These are phyloP conservation scores for Chlorops oryzae DNA, from an alignment of 1,140 invertebrate genomes.

Conservation along the genomic window DNA sequence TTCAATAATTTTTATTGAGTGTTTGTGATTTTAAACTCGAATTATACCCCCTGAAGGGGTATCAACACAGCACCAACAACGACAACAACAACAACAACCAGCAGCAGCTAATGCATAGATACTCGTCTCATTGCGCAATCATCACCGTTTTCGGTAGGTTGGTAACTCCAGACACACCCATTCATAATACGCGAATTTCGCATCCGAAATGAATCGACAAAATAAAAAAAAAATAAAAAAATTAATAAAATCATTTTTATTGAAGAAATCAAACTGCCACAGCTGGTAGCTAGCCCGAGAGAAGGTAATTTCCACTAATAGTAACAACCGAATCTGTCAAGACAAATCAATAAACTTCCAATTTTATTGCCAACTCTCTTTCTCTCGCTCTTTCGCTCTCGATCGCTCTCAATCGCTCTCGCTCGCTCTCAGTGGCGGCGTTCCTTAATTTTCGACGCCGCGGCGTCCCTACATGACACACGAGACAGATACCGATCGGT, in stretches of 20 bases:
- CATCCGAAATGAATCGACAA: neutral
- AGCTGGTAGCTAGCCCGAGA: neutral
- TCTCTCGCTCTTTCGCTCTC: no score
- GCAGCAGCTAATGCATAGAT: conserved; percentile 4
- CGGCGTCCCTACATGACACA: neutral
- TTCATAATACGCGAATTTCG: conserved; percentile 30
- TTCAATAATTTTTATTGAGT: conserved; percentile 23
- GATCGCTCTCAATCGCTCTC: neutral
- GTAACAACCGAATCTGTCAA: conserved; percentile 41
- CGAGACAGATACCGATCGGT: conserved; percentile 35
- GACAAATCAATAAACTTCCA: conserved; percentile 47
- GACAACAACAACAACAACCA: conserved; percentile 10
- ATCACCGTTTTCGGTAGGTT: conserved; percentile 30
- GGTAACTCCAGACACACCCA: conserved; percentile 25
- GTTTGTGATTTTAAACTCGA: neutral
- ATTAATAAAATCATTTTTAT: conserved; percentile 24
- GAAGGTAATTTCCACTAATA: conserved; percentile 6
- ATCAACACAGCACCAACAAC: conserved; percentile 34
- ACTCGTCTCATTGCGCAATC: conserved; percentile 35
- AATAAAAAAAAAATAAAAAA: no score
- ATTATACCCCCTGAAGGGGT: conserved; percentile 30
- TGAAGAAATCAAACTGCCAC: conserved; percentile 8
- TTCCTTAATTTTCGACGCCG: no score
- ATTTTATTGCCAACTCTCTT: conserved; percentile 42
- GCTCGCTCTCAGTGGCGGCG: no score